A percentile compares a stretch with the other conserved stretches of the same genome.
phyloP scores from a whole-genome alignment of 2,797 vertebrate genomes.

The Amblyraja radiata region DNA sequence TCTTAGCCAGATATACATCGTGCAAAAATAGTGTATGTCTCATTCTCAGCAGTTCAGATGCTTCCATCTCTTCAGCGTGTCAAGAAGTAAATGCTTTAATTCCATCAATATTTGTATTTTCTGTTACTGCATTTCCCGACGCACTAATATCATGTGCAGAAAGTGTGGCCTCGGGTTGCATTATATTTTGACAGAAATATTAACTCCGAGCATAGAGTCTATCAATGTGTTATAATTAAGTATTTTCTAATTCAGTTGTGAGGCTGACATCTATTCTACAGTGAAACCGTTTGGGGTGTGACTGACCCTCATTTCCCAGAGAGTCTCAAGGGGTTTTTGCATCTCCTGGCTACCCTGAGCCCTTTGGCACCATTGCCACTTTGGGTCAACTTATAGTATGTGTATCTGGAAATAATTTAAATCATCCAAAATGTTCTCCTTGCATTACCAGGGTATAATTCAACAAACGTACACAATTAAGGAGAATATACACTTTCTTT shows the following conservation, averaged over 20 bases:
- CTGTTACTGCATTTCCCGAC: background rate
- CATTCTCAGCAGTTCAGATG: background rate
- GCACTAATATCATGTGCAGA: background rate
- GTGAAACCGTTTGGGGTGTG: background rate
- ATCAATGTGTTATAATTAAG: background rate
- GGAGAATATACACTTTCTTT: background rate
- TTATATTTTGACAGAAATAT: background rate
- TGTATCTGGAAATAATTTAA: background rate
- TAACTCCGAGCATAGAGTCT: background rate
- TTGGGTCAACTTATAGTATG: background rate
- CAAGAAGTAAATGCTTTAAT: background rate
- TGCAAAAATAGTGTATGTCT: background rate
- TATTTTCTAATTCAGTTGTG: background rate
- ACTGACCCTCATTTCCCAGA: background rate
- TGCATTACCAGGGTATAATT: background rate
- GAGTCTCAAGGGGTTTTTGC: background rate
- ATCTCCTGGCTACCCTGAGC: background rate
- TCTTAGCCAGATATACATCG: constrained; percentile 30
- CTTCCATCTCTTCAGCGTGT: background rate
- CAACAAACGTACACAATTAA: background rate
- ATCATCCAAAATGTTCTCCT: background rate
- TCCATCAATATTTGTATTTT: constrained; percentile 7
- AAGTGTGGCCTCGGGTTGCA: background rate
- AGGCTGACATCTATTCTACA: background rate
- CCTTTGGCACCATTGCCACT: background rate